Evolutionary conservation across 2,113 vertebrate species (phyloP).

Genomic region (Paracanthobrama guichenoti): DNA sequence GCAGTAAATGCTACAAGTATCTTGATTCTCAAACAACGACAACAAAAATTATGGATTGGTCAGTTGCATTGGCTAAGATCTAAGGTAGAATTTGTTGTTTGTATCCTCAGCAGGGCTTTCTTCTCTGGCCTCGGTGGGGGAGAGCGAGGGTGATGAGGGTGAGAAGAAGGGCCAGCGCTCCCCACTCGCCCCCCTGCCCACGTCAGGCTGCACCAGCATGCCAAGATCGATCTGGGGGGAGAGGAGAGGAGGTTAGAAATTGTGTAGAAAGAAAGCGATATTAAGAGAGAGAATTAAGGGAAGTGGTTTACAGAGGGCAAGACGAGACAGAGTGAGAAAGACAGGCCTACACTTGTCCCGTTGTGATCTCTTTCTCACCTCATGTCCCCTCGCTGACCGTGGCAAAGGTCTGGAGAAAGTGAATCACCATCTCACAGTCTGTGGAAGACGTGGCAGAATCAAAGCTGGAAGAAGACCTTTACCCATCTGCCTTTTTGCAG

Average conservation of each 20-base stretch:
- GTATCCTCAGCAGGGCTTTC: conserved; percentile 86
- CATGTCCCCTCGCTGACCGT: conserved; percentile 64
- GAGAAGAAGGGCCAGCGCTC: conserved; percentile 79
- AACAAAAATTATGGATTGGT: conserved; percentile 77
- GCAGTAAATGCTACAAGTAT: background rate
- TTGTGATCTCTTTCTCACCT: conserved; percentile 78
- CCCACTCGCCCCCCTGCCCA: conserved; percentile 75
- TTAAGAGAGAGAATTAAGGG: conserved; percentile 2
- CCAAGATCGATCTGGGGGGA: conserved; percentile 80
- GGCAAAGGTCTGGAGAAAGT: conserved; percentile 62
- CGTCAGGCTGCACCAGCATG: conserved; percentile 73
- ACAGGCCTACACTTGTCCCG: conserved; percentile 57
- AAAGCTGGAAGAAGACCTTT: conserved; percentile 18
- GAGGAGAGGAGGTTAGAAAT: conserved; percentile 66
- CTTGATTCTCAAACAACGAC: conserved; percentile 81
- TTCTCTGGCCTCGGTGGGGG: conserved; percentile 65
- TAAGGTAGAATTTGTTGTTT: conserved; percentile 88
- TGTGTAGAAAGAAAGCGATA: conserved; percentile 41
- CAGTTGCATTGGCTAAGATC: conserved; percentile 86
- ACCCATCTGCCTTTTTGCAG: background rate
- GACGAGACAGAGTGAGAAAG: conserved; percentile 45
- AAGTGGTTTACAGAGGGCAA: conserved; percentile 52
- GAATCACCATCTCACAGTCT: conserved; percentile 37
- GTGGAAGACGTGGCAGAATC: conserved; percentile 30
- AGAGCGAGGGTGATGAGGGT: conserved; percentile 73